Evolutionary conservation across 2,888 invertebrate genomes (phyloP).

Genomic region (Drosophila testacea): DNA sequence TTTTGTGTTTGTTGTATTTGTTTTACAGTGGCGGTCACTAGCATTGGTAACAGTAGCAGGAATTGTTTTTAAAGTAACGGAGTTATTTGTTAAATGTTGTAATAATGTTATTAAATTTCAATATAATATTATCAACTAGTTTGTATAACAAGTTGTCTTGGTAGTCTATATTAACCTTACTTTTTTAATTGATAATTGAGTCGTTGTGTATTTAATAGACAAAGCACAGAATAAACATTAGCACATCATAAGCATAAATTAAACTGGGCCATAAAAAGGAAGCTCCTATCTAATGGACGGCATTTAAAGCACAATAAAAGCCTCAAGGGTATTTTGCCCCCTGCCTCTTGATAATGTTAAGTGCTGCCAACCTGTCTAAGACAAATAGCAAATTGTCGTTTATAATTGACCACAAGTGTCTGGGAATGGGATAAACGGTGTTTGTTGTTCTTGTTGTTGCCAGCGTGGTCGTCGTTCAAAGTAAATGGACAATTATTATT

Average conservation of each 20-base stretch:
- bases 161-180: not conserved
- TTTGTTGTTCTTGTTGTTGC: conserved; percentile 19
- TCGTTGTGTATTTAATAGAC: conserved; percentile 11
- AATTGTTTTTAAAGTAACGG: not conserved
- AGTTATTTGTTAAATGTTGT: too few species aligned
- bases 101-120: too few species aligned
- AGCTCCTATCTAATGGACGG: conserved; percentile 58
- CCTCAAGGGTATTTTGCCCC: conserved; percentile 37
- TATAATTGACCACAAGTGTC: conserved; percentile 74
- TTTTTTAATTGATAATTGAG: conserved; percentile 7
- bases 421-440: not conserved
- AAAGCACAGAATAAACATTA: conserved; percentile 51
- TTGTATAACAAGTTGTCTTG: not conserved
- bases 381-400: conserved; percentile 75
- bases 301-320: conserved; percentile 70
- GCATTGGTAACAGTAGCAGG: not conserved
- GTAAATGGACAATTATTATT: conserved; percentile 81
- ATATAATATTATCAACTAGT: not conserved
- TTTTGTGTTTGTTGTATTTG: not conserved
- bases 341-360: conserved; percentile 1
- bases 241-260: conserved; percentile 76
- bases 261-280: conserved; percentile 40
- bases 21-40: conserved; percentile 27
- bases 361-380: conserved; percentile 60
- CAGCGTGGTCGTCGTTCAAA: conserved; percentile 61